Percentiles rank a stretch among this genome's conserved stretches.
These are phyloP conservation scores for Sebastes kiyomatsui DNA, from an alignment of 2,797 vertebrate genomes.

Conservation along the genomic window DNA sequence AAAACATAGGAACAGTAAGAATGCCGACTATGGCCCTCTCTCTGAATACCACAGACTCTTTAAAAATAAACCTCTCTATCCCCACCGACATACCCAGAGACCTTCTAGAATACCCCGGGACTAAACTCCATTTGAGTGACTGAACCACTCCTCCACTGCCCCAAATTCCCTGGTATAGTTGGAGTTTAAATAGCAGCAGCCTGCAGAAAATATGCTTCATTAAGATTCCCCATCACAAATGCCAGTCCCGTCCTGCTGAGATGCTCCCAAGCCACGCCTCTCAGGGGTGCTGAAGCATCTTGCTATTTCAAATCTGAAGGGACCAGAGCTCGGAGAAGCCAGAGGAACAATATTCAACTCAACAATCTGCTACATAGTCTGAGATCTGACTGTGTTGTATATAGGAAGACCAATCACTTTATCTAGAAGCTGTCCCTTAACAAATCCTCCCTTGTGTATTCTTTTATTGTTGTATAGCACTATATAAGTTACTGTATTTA, in stretches of 20 bases:
- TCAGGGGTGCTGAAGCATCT: slow-evolving; percentile 35
- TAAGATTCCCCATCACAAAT: slow-evolving; percentile 44
- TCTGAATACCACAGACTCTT: slow-evolving; percentile 40
- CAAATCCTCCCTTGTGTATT: background rate
- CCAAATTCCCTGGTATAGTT: slow-evolving; percentile 14
- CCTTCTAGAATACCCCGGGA: slow-evolving; percentile 1
- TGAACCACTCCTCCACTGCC: background rate
- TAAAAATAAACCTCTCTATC: slow-evolving; percentile 53
- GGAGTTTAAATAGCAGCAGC: slow-evolving; percentile 44
- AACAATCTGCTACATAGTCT: background rate
- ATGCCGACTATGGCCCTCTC: slow-evolving; percentile 40
- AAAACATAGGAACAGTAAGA: slow-evolving; percentile 41
- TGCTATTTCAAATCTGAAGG: slow-evolving; percentile 47
- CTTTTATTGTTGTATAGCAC: background rate
- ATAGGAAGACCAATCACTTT: background rate
- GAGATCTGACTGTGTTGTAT: background rate
- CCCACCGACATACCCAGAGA: background rate
- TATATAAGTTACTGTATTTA: background rate
- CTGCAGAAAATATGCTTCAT: slow-evolving; percentile 42
- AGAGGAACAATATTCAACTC: background rate
- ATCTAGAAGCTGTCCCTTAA: background rate
- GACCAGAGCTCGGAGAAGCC: slow-evolving; percentile 3
- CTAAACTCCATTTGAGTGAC: slow-evolving; percentile 14
- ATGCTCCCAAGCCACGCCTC: slow-evolving; percentile 27
- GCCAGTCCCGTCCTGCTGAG: slow-evolving; percentile 46